phyloP scores from a whole-genome alignment of 2,113 vertebrate species.

The Deroptyus accipitrinus region DNA sequence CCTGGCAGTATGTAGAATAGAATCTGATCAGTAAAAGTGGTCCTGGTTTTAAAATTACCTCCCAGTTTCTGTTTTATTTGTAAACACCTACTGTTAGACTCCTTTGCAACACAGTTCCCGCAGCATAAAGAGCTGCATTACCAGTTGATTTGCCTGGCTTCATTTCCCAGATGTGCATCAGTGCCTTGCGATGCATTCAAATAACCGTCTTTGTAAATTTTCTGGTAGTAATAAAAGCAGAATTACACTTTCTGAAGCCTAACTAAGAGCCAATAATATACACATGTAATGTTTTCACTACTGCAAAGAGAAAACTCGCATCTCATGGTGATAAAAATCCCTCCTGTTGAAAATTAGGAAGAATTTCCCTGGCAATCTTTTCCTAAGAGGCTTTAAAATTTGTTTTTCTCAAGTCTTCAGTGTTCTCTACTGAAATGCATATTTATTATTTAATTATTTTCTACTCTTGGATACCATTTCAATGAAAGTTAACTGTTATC shows the following conservation, averaged over 20 bases:
- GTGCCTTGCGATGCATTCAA: background rate
- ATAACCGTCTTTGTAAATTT: background rate
- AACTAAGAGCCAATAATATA: background rate
- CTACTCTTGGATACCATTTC: background rate
- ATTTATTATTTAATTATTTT: background rate
- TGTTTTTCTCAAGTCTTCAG: background rate
- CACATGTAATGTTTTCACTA: background rate
- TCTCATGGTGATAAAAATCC: background rate
- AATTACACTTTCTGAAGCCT: background rate
- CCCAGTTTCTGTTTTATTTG: background rate
- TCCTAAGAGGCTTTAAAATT: background rate
- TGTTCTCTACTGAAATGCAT: background rate
- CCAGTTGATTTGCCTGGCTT: slow-evolving; percentile 9
- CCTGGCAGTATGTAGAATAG: background rate
- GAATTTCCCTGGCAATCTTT: background rate
- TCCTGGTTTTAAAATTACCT: background rate
- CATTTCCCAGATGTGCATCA: background rate
- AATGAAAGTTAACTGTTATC: background rate
- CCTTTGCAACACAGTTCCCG: background rate
- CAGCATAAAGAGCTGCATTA: background rate
- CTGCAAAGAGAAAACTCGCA: background rate
- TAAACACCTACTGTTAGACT: background rate
- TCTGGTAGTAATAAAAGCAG: background rate
- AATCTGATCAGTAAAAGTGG: background rate
- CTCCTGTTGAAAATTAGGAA: background rate